Base-by-base conservation (phyloP, 2,797 vertebrate genomes). In the Knipowitschia caucasica region DNA sequence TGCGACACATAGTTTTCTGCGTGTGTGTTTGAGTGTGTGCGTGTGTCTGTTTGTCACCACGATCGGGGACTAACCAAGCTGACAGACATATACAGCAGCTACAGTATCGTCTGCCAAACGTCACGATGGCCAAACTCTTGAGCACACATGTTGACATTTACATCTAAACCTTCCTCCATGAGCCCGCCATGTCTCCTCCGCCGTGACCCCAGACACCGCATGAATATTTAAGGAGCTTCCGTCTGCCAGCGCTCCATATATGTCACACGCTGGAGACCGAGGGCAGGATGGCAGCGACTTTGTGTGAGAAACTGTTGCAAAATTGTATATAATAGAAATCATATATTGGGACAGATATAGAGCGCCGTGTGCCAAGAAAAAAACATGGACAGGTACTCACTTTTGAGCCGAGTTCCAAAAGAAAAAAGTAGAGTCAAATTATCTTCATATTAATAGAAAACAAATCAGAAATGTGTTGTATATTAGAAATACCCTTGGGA, bases 211-310 rank as follows among this genome's bases (percentile, higher is more conserved):
- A 70, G 75, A 82, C 68, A 29, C 78, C 62, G 72, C 79, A 88
- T 91, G 81, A 89, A 91, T 89, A 88, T 89, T 89, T 85, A 88
- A 84, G 55, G 85, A 64, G 74, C 62, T 79, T 78, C 72, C 71
- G 75, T 88, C 84, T 87, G 82, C 73, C 65, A 71, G 72, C 53
- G 81, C 73, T 88, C 84, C 75, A 87, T 86, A 83, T 86, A 82
- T 86, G 86, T 88, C 86, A 88, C n/a, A 63, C 39, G 63, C 80
- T 70, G 59, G 27, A n/a, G n/a, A n/a, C n/a, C n/a, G 64, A 75
- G 77, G 78, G 81, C 78, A 78, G 83, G 76, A n/a, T n/a, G n/a
- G n/a, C n/a, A n/a, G n/a, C n/a, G n/a, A n/a, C n/a, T n/a, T n/a
- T n/a, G n/a, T n/a, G n/a, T n/a, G n/a, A n/a, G n/a, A n/a, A n/a